These are phyloP conservation scores for Indri indri DNA, from an alignment of 2,113 vertebrate species.

Conservation along the genomic window DNA sequence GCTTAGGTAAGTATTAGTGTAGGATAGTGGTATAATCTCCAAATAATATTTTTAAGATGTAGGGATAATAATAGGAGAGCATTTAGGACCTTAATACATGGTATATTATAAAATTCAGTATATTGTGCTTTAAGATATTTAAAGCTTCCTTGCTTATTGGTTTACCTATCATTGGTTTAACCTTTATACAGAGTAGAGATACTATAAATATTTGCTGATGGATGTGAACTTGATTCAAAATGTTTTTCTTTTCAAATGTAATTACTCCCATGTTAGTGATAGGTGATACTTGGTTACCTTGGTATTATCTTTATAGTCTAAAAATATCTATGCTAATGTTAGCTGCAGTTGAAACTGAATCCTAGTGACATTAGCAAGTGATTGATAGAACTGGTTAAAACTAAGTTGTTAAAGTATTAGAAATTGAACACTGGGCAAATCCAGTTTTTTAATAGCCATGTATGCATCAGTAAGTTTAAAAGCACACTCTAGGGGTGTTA, in stretches of 20 bases:
- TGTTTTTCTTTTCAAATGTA: conserved; percentile 27
- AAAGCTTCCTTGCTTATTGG: conserved; percentile 16
- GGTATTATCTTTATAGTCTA: conserved; percentile 19
- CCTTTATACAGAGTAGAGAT: background rate
- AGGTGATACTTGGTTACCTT: conserved; percentile 22
- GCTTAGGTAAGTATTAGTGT: conserved; percentile 77
- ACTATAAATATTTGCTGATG: conserved; percentile 46
- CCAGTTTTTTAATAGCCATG: conserved; percentile 31
- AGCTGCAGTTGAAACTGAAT: conserved; percentile 23
- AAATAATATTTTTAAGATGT: conserved; percentile 47
- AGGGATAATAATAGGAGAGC: conserved; percentile 13
- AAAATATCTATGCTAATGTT: background rate
- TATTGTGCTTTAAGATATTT: background rate
- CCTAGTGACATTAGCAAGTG: conserved; percentile 29
- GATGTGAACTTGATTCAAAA: conserved; percentile 45
- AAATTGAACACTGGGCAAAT: conserved; percentile 41
- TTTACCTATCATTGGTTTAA: background rate
- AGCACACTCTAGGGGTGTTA: conserved; percentile 9
- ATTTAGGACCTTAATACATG: background rate
- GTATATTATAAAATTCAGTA: conserved; percentile 1
- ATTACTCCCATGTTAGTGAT: conserved; percentile 32
- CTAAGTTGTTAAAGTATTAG: conserved; percentile 46
- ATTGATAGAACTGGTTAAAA: conserved; percentile 36
- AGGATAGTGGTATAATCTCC: conserved; percentile 46
- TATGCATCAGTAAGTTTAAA: conserved; percentile 50